Evolutionary conservation across 2,888 invertebrate species (phyloP).

Genomic region (Parnassius apollo): DNA sequence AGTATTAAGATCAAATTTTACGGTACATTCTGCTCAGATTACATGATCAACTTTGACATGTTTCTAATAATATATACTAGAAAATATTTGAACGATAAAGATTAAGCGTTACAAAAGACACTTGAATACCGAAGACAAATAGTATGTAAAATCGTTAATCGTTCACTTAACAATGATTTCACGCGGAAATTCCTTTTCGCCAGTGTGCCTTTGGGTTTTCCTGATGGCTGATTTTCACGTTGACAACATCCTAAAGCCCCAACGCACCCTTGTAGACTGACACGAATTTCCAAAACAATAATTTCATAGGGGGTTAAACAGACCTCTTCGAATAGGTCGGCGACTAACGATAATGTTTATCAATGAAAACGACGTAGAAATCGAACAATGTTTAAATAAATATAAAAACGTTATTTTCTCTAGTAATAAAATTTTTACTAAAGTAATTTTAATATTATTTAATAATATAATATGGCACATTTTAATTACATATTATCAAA

Average conservation of each 20-base stretch:
- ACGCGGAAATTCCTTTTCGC: constrained; percentile 54
- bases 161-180: constrained; percentile 48
- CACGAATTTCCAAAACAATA: constrained; percentile 63
- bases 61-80: too few species aligned
- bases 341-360: background rate
- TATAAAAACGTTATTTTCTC: background rate
- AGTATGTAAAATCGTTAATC: constrained; percentile 10
- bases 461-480: constrained; percentile 6
- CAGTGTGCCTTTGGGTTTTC: constrained; percentile 55
- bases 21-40: too few species aligned
- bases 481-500: constrained; percentile 20
- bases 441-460: constrained; percentile 12
- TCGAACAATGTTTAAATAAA: constrained; percentile 2
- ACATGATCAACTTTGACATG: too few species aligned
- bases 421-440: constrained; percentile 8
- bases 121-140: background rate
- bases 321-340: constrained; percentile 21
- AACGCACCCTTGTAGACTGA: constrained; percentile 47
- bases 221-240: constrained; percentile 62
- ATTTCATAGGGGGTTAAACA: constrained; percentile 41
- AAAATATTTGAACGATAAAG: too few species aligned
- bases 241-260: constrained; percentile 48
- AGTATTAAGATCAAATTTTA: too few species aligned
- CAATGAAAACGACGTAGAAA: constrained; percentile 9
- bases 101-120: too few species aligned